Percentiles rank a stretch among this genome's conserved stretches.
phyloP scores from a whole-genome alignment of 2,888 invertebrate species.

The Aromia moschata region DNA sequence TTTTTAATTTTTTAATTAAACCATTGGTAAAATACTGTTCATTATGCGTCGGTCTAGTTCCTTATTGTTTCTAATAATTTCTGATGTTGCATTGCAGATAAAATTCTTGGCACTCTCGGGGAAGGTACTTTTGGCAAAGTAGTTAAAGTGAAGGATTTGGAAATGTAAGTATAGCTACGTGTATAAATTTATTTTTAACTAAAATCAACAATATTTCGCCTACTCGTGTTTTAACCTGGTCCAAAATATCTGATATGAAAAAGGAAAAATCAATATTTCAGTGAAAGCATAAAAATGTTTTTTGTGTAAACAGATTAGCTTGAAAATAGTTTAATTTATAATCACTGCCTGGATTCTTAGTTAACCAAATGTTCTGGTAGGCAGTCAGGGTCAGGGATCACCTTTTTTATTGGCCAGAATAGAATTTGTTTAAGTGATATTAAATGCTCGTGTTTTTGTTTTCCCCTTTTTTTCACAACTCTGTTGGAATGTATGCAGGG shows the following conservation, averaged over 20 bases:
- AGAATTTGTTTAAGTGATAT: too few species aligned
- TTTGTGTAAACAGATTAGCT: not conserved
- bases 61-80: slow-evolving; percentile 45
- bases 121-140: slow-evolving; percentile 99
- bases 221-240: not conserved
- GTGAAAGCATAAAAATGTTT: slow-evolving; percentile 8
- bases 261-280: slow-evolving; percentile 1
- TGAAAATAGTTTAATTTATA: too few species aligned
- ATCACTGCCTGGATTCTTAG: too few species aligned
- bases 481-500: too few species aligned
- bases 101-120: slow-evolving; percentile 97
- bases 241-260: slow-evolving; percentile 10
- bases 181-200: slow-evolving; percentile 24
- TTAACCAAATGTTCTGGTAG: too few species aligned
- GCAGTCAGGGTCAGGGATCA: too few species aligned
- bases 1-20: not conserved
- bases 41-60: slow-evolving; percentile 31
- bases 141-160: slow-evolving; percentile 96
- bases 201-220: slow-evolving; percentile 23
- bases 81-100: slow-evolving; percentile 87
- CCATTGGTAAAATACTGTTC: slow-evolving; percentile 14
- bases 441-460: too few species aligned
- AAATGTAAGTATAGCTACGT: slow-evolving; percentile 78
- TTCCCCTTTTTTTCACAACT: too few species aligned
- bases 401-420: too few species aligned